These are phyloP conservation scores for Campoplex capitator DNA, from an alignment of 2,888 invertebrate species.

Conservation along the genomic window DNA sequence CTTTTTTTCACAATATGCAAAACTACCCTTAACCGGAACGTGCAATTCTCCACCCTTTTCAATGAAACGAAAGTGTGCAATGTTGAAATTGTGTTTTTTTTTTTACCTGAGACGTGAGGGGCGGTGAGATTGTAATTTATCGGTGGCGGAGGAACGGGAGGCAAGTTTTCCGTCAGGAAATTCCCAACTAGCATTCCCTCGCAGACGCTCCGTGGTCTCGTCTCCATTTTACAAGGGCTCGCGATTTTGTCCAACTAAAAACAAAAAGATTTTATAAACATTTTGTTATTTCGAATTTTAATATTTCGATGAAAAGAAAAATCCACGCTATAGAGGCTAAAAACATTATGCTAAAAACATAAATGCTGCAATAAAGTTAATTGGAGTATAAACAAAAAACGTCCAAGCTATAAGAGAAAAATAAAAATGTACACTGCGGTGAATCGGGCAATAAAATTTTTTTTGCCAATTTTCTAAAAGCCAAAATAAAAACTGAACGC, in stretches of 20 bases:
- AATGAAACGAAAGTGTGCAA: background rate
- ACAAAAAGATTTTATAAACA: slow-evolving; percentile 39
- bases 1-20: slow-evolving; percentile 11
- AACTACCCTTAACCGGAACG: slow-evolving; percentile 27
- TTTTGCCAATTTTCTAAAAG: slow-evolving; percentile 5
- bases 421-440: slow-evolving; percentile 24
- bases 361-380: slow-evolving; percentile 12
- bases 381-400: slow-evolving; percentile 42
- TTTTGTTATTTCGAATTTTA: background rate
- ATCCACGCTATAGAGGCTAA: slow-evolving; percentile 13
- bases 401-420: background rate
- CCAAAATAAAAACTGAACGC: slow-evolving; percentile 1
- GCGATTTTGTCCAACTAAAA: slow-evolving; percentile 80
- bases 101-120: slow-evolving; percentile 78
- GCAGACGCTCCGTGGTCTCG: slow-evolving; percentile 82
- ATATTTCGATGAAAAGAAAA: background rate
- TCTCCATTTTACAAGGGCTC: slow-evolving; percentile 75
- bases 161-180: slow-evolving; percentile 86
- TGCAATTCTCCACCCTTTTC: slow-evolving; percentile 33
- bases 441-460: background rate
- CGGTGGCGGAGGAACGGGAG: slow-evolving; percentile 89
- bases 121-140: slow-evolving; percentile 85
- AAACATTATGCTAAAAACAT: slow-evolving; percentile 50
- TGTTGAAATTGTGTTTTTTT: background rate
- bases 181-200: slow-evolving; percentile 81